Evolutionary conservation across 2,888 invertebrate species (phyloP).

Genomic region (Chrysodeixis includens): DNA sequence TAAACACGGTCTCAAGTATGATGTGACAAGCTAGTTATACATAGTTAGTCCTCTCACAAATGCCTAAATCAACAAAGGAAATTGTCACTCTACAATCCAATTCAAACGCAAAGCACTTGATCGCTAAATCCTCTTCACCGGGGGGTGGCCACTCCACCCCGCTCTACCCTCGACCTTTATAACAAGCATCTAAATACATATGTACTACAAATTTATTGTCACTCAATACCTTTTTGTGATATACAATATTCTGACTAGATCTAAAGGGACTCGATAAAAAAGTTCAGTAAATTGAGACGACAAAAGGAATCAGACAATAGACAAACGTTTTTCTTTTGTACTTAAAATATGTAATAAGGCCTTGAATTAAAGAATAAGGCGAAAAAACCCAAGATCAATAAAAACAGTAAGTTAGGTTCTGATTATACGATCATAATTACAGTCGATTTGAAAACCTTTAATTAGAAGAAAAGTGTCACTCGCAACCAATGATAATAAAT

Average conservation of each 20-base stretch:
- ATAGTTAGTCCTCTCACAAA: constrained; percentile 19
- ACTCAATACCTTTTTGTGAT: background rate
- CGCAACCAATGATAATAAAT: too few relatives aligned
- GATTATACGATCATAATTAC: too few relatives aligned
- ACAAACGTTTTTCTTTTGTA: too few relatives aligned
- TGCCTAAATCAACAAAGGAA: constrained; percentile 50
- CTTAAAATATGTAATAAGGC: too few relatives aligned
- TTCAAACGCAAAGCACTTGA: constrained; percentile 44
- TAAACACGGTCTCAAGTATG: background rate
- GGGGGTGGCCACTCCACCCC: constrained; percentile 46
- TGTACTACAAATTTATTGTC: background rate
- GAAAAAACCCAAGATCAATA: too few relatives aligned
- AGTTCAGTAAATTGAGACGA: background rate
- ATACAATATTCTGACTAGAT: background rate
- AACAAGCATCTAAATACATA: background rate
- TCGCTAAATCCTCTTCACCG: constrained; percentile 46
- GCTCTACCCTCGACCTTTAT: constrained; percentile 20
- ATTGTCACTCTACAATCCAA: constrained; percentile 46
- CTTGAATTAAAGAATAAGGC: too few relatives aligned
- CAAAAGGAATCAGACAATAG: too few relatives aligned
- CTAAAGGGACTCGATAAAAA: background rate
- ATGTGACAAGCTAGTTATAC: background rate
- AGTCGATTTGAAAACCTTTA: too few relatives aligned
- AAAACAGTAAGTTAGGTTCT: too few relatives aligned
- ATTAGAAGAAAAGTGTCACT: too few relatives aligned